Percentiles rank a stretch among this genome's conserved stretches.
Evolutionary conservation across 2,113 vertebrate species (phyloP).

Genomic region (Solenodon paradoxus): DNA sequence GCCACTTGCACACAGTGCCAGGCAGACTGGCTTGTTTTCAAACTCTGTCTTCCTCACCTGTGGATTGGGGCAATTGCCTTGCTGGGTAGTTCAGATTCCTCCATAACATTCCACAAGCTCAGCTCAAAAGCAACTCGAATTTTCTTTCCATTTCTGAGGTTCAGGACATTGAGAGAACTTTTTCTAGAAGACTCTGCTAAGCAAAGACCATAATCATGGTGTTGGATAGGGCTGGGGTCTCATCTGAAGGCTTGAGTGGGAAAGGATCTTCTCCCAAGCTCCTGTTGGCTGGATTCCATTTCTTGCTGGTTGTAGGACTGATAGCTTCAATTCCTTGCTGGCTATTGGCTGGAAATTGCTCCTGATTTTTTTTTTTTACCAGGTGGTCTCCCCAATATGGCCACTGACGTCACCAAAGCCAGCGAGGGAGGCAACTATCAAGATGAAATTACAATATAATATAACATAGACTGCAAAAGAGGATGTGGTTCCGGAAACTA

Average conservation of each 20-base stretch:
- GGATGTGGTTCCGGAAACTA: neutral
- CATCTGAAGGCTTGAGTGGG: neutral
- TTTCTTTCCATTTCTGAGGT: neutral
- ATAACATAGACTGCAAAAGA: neutral
- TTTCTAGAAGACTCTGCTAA: no score
- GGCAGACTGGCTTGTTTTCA: no score
- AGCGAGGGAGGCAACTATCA: neutral
- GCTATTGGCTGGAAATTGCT: rapidly evolving
- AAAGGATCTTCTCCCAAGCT: neutral
- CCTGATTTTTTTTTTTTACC: neutral
- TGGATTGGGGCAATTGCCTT: neutral
- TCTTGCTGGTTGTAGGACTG: neutral
- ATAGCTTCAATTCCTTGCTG: neutral
- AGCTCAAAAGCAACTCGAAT: no score
- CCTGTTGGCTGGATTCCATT: neutral
- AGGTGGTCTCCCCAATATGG: rapidly evolving
- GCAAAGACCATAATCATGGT: rapidly evolving
- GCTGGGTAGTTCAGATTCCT: no score
- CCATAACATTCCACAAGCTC: neutral
- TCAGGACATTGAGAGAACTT: no score
- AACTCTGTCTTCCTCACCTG: neutral
- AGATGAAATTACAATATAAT: rapidly evolving
- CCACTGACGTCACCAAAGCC: neutral
- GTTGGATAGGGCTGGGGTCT: neutral
- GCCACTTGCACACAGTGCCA: rapidly evolving